Conservation (phyloP, 2,888 invertebrate genomes). For the Anticlea derivata region DNA sequence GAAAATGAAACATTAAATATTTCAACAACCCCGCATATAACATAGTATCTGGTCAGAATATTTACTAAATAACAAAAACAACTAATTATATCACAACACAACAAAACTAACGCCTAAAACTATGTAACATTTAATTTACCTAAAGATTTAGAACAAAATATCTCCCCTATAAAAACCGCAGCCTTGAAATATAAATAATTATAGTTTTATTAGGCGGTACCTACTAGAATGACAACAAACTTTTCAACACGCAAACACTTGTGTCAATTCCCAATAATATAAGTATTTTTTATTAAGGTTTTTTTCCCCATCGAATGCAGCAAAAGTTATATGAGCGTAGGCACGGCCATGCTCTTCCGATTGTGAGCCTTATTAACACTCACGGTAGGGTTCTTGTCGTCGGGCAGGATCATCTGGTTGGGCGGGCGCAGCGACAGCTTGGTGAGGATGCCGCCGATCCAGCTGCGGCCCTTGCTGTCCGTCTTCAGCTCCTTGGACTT, state of each 20-base stretch:
- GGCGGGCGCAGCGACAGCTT: slow-evolving; percentile 92
- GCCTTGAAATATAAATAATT: too few species aligned
- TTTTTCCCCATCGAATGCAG: neutral
- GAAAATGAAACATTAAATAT: slow-evolving; percentile 31
- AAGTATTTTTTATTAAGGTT: too few species aligned
- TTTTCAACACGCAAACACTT: neutral
- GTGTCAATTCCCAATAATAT: too few species aligned
- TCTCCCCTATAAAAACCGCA: too few species aligned
- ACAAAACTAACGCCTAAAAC: slow-evolving; percentile 7
- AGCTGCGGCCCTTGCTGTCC: slow-evolving; percentile 79
- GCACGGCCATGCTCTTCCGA: slow-evolving; percentile 28
- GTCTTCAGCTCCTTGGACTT: slow-evolving; percentile 39
- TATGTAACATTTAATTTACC: neutral
- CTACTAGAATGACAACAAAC: neutral
- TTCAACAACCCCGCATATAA: slow-evolving; percentile 1
- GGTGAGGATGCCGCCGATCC: slow-evolving; percentile 95
- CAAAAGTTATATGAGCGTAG: slow-evolving; percentile 54
- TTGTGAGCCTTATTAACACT: slow-evolving; percentile 54
- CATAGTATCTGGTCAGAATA: slow-evolving; percentile 6
- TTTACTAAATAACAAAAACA: slow-evolving; percentile 9
- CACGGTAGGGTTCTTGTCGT: slow-evolving; percentile 96
- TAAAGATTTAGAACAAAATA: too few species aligned
- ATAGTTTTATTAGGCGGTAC: too few species aligned
- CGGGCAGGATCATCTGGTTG: slow-evolving; percentile 98
- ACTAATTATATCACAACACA: slow-evolving; percentile 20